Conservation (phyloP, 2,113 vertebrate genomes). For the Xenus cinereus region DNA sequence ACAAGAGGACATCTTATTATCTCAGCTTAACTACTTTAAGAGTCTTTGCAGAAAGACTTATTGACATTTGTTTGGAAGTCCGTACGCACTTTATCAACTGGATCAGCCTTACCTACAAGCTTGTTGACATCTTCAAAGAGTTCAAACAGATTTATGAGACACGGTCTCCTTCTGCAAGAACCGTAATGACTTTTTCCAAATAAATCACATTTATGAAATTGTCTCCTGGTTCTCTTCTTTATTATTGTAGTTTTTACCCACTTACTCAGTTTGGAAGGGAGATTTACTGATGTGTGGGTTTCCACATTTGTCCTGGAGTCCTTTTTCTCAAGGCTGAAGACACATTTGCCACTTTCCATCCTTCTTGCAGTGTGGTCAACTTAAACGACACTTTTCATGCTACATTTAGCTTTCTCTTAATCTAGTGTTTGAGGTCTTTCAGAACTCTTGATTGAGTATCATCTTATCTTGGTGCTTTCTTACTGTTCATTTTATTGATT, state of each 20-base stretch:
- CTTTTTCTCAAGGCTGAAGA: conserved; percentile 62
- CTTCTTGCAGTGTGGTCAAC: conserved; percentile 36
- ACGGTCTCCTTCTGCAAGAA: conserved; percentile 39
- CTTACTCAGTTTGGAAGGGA: conserved; percentile 26
- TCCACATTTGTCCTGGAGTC: conserved; percentile 23
- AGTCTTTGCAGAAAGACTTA: conserved; percentile 51
- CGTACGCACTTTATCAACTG: conserved; percentile 14
- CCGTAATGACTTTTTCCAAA: conserved; percentile 58
- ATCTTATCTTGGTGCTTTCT: conserved; percentile 53
- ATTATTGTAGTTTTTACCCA: conserved; percentile 53
- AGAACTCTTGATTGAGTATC: conserved; percentile 47
- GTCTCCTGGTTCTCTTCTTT: conserved; percentile 33
- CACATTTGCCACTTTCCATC: conserved; percentile 30
- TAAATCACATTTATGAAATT: conserved; percentile 68
- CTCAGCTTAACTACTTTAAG: neutral
- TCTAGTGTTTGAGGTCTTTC: conserved; percentile 49
- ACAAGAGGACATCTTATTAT: conserved; percentile 20
- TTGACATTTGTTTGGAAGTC: conserved; percentile 53
- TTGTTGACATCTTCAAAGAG: conserved; percentile 46
- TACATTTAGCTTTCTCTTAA: conserved; percentile 63
- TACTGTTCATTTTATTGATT: conserved; percentile 53
- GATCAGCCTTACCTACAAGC: conserved; percentile 47
- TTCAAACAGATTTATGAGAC: conserved; percentile 50
- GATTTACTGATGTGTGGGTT: conserved; percentile 31
- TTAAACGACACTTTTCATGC: conserved; percentile 42